Percentiles rank a stretch among this genome's conserved stretches.
Evolutionary conservation across 2,888 invertebrate species (phyloP).

Genomic region (Belgica antarctica): DNA sequence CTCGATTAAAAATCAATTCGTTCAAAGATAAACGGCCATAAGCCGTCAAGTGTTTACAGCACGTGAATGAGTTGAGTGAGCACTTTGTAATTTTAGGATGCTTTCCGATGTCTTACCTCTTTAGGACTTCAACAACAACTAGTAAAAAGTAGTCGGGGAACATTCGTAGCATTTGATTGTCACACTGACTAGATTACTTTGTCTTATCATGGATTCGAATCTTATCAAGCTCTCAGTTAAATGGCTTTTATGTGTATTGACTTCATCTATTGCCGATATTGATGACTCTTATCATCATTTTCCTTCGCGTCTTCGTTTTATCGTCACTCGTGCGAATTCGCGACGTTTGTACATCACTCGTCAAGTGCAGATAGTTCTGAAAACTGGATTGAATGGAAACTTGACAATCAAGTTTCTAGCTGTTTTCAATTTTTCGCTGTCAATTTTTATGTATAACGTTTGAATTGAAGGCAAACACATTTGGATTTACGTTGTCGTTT

Average conservation of each 20-base stretch:
- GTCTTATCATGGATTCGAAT: not conserved
- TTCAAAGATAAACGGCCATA: constrained; percentile 8
- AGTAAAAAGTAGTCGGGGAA: not conserved
- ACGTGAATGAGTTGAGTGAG: not conserved
- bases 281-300: too few relatives aligned
- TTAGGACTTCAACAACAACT: not conserved
- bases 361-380: too few relatives aligned
- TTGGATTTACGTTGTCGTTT: too few relatives aligned
- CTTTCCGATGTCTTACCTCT: constrained; percentile 18
- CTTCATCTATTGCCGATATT: not conserved
- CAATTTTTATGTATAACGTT: too few relatives aligned
- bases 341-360: too few relatives aligned
- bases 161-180: not conserved
- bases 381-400: too few relatives aligned
- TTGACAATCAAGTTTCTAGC: too few relatives aligned
- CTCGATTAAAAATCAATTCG: constrained; percentile 11
- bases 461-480: too few relatives aligned
- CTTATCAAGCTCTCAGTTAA: not conserved
- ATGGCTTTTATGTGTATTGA: constrained; percentile 3
- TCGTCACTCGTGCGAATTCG: too few relatives aligned
- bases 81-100: not conserved
- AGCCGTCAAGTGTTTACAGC: not conserved
- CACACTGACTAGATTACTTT: not conserved
- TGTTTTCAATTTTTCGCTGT: too few relatives aligned
- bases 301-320: too few relatives aligned